Conservation (phyloP, 2,113 vertebrate genomes). For the Corythoichthys intestinalis region DNA sequence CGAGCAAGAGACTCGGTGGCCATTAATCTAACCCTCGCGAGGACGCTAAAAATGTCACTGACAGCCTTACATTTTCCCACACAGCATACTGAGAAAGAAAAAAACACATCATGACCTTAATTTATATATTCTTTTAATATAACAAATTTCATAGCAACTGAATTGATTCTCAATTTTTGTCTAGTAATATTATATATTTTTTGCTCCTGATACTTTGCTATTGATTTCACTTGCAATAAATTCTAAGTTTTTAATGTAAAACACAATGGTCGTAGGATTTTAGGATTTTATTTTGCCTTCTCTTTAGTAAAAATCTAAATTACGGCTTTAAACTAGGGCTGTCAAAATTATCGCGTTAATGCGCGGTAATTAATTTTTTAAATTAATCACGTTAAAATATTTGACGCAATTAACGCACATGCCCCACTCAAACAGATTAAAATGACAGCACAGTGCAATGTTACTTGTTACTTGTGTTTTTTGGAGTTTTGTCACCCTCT, state of each 20-base stretch:
- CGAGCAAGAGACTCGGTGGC: slow-evolving; percentile 12
- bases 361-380: too few relatives aligned
- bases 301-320: too few relatives aligned
- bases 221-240: not conserved
- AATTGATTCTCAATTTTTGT: not conserved
- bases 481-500: too few relatives aligned
- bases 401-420: too few relatives aligned
- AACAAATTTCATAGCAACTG: not conserved
- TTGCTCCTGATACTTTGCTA: not conserved
- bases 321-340: too few relatives aligned
- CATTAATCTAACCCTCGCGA: slow-evolving; percentile 9
- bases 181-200: not conserved
- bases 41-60: not conserved
- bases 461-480: too few relatives aligned
- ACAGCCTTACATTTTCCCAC: not conserved
- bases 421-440: too few relatives aligned
- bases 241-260: too few relatives aligned
- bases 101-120: not conserved
- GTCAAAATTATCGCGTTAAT: too few relatives aligned
- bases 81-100: not conserved
- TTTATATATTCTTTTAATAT: not conserved
- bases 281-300: not conserved
- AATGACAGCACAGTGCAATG: too few relatives aligned
- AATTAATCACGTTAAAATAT: too few relatives aligned
- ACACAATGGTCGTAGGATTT: not conserved